Evolutionary conservation across 2,113 vertebrate species (phyloP).

Genomic region (Pterophyllum scalare): DNA sequence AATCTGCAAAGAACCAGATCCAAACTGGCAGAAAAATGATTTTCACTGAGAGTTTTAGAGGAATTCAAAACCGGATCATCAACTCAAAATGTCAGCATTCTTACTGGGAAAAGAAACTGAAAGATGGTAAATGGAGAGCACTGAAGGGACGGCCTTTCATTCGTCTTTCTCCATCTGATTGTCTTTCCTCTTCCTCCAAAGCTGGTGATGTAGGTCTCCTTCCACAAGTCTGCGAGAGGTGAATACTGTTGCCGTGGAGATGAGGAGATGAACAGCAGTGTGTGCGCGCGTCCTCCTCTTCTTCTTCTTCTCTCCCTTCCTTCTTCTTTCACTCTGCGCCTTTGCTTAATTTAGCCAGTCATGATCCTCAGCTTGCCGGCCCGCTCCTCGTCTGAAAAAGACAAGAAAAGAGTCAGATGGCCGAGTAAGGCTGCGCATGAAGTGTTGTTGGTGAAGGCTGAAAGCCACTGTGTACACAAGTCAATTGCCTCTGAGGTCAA

Average conservation of each 20-base stretch:
- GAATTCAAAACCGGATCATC: slow-evolving; percentile 26
- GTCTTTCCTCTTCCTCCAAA: slow-evolving; percentile 53
- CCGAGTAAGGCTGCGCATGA: slow-evolving; percentile 7
- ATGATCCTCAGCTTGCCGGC: slow-evolving; percentile 50
- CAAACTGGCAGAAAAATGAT: slow-evolving; percentile 2
- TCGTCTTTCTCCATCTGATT: slow-evolving; percentile 53
- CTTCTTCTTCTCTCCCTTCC: slow-evolving; percentile 8
- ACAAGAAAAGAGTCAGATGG: slow-evolving; percentile 46
- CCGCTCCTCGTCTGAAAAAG: slow-evolving; percentile 34
- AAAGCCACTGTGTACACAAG: slow-evolving; percentile 39
- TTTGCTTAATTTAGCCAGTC: slow-evolving; percentile 62
- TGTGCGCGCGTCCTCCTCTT: slow-evolving; percentile 20
- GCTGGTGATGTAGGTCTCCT: slow-evolving; percentile 56
- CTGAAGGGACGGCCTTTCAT: slow-evolving; percentile 46
- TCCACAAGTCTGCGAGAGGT: slow-evolving; percentile 62
- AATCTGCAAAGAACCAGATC: slow-evolving; percentile 10
- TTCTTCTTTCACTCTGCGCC: slow-evolving; percentile 40
- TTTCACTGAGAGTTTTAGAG: slow-evolving; percentile 14
- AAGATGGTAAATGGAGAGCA: slow-evolving; percentile 41
- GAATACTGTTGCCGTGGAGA: slow-evolving; percentile 76
- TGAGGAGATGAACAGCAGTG: slow-evolving; percentile 59
- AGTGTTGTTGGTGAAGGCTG: slow-evolving; percentile 38
- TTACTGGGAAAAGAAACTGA: slow-evolving; percentile 13
- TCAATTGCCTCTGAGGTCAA: slow-evolving; percentile 54
- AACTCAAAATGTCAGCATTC: slow-evolving; percentile 30